Conservation (phyloP, 35 echinoderm and acorn worm genomes). For the Strongylocentrotus purpuratus region DNA sequence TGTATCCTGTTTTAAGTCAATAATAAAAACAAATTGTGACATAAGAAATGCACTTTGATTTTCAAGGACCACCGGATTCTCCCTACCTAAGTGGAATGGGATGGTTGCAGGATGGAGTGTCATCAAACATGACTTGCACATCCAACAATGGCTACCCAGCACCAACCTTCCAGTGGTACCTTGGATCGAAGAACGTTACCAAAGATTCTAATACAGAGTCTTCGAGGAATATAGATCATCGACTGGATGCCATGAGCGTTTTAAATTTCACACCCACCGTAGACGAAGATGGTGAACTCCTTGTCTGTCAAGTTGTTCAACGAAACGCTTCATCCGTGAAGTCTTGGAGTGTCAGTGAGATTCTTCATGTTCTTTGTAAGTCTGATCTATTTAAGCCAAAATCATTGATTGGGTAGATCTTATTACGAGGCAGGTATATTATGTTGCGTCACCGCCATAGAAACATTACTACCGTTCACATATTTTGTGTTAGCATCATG, state of each 20-base stretch:
- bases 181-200: not conserved
- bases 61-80: not conserved
- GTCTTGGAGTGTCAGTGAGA: not conserved
- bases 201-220: not conserved
- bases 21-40: no score
- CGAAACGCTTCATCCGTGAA: not conserved
- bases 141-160: not conserved
- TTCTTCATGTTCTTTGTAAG: conserved; percentile 11
- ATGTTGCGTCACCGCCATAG: no score
- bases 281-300: not conserved
- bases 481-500: no score
- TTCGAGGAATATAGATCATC: not conserved
- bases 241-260: not conserved
- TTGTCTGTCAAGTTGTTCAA: not conserved
- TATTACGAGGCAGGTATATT: not conserved
- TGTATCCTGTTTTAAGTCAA: no score
- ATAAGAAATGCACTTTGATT: not conserved
- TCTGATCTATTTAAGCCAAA: no score
- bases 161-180: not conserved
- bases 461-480: no score
- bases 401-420: no score
- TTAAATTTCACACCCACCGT: not conserved
- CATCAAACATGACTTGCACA: not conserved
- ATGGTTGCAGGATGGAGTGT: not conserved
- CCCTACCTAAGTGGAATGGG: not conserved